Conservation (phyloP, 2,113 vertebrate species). For the Pseudolaguvia tuberculata region DNA sequence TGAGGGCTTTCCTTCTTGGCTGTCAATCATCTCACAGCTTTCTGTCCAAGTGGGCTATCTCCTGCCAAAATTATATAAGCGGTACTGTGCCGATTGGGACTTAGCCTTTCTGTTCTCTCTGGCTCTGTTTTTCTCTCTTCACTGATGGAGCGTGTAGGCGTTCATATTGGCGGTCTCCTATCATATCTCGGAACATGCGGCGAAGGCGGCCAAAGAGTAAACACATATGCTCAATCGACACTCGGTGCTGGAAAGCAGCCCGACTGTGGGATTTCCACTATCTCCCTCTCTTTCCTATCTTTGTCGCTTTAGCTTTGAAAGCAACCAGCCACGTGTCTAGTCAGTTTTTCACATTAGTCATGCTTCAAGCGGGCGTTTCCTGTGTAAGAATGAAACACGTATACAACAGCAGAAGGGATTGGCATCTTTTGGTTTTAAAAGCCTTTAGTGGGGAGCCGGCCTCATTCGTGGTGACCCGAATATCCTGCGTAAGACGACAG, state of each 20-base stretch:
- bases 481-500: background rate
- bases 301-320: conserved; percentile 10
- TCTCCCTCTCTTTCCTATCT: background rate
- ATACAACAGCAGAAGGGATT: background rate
- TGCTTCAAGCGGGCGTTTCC: background rate
- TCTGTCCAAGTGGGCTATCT: no score
- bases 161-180: conserved; percentile 34
- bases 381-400: background rate
- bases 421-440: background rate
- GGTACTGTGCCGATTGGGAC: conserved; percentile 3
- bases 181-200: conserved; percentile 31
- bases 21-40: background rate
- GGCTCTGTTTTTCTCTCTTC: conserved; percentile 20
- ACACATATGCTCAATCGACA: conserved; percentile 38
- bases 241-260: background rate
- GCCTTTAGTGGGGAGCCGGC: background rate
- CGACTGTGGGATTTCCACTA: background rate
- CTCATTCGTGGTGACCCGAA: conserved; percentile 30
- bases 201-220: conserved; percentile 28
- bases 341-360: conserved; percentile 11
- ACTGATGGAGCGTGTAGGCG: conserved; percentile 38
- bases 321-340: conserved; percentile 12
- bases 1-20: background rate
- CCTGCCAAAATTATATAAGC: background rate
- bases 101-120: conserved; percentile 14